These are phyloP conservation scores for Bos taurus DNA, from an alignment of 2,113 vertebrate species.

Conservation along the genomic window ARS-UCD2.0 NC_037330.1:76699501-76700000, in stretches of 20 bases:
- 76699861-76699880: slow-evolving; percentile 44
- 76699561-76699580: not conserved
- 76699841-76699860: slow-evolving; percentile 65
- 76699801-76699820: slow-evolving; percentile 38
- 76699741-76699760: not conserved
- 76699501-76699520: not conserved
- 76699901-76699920: slow-evolving; percentile 56
- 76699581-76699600: slow-evolving; percentile 25
- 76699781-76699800: slow-evolving; percentile 22
- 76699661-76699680: not conserved
- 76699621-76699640: slow-evolving; percentile 36
- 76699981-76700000: slow-evolving; percentile 40
- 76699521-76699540: not conserved
- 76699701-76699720: slow-evolving; percentile 30
- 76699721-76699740: not conserved
- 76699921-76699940: slow-evolving; percentile 67
- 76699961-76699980: slow-evolving; percentile 66
- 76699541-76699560: slow-evolving; percentile 8
- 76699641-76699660: slow-evolving; percentile 29
- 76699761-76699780: slow-evolving; percentile 23
- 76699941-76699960: not conserved
- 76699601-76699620: slow-evolving; percentile 25
- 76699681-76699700: not conserved
- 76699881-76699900: slow-evolving; percentile 38
- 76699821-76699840: slow-evolving; percentile 64